phyloP scores from a whole-genome alignment of 2,888 invertebrate species.

The Plagodis dolabraria region DNA sequence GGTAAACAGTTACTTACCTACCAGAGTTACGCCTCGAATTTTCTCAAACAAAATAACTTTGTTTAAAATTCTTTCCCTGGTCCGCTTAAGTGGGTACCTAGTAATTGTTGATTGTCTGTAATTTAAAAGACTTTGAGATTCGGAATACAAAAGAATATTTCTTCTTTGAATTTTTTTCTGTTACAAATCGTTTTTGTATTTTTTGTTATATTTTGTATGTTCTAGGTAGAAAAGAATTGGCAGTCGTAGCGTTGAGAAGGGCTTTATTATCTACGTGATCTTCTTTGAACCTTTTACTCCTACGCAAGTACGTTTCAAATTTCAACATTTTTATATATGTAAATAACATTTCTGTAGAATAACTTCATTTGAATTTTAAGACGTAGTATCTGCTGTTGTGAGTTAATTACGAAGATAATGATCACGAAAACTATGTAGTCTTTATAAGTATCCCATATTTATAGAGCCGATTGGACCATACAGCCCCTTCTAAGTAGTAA shows the following conservation, averaged over 20 bases:
- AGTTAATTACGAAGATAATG: no score
- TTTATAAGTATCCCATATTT: no score
- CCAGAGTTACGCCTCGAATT: neutral
- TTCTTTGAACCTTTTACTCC: neutral
- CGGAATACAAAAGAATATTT: slow-evolving; percentile 12
- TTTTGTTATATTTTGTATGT: neutral
- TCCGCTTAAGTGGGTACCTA: slow-evolving; percentile 5
- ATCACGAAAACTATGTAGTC: no score
- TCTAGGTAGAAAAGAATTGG: neutral
- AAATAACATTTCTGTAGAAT: no score
- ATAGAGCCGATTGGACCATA: no score
- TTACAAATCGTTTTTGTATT: slow-evolving; percentile 1
- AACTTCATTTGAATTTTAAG: no score
- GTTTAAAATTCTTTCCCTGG: slow-evolving; percentile 2
- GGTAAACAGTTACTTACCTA: no score
- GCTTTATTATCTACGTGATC: neutral
- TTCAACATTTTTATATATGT: no score
- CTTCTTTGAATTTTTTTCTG: slow-evolving; percentile 2
- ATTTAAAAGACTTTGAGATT: slow-evolving; percentile 25
- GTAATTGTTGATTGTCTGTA: slow-evolving; percentile 20
- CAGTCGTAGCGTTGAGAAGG: neutral
- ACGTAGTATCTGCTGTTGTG: no score
- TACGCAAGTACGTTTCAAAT: neutral
- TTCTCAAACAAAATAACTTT: slow-evolving; percentile 5
- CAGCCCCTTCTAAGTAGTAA: no score